Conservation (phyloP, 2,888 invertebrate species). For the Glomeris marginata region DNA sequence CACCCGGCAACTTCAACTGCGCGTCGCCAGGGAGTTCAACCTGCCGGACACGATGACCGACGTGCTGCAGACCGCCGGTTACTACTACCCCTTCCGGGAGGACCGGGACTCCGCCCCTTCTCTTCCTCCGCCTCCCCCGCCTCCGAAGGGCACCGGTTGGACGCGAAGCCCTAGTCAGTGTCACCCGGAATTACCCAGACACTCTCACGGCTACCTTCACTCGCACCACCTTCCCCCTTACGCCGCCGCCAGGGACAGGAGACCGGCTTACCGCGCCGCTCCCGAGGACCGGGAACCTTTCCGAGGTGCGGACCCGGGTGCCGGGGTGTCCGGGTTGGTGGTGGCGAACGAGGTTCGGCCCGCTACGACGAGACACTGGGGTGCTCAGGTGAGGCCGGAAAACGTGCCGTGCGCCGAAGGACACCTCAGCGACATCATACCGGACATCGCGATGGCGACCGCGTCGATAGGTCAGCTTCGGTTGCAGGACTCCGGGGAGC, state of each 20-base stretch:
- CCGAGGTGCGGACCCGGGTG: too few relatives aligned
- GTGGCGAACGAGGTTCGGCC: too few relatives aligned
- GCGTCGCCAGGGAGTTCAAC: conserved; percentile 86
- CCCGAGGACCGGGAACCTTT: conserved; percentile 43
- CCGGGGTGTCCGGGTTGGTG: too few relatives aligned
- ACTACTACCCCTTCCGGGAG: conserved; percentile 13
- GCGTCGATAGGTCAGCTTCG: conserved; percentile 53
- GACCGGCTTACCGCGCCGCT: conserved; percentile 53
- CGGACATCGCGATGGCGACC: conserved; percentile 67
- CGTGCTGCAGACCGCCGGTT: conserved; percentile 40
- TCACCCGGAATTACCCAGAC: too few relatives aligned
- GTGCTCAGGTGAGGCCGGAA: conserved; percentile 27
- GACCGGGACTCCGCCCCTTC: not conserved
- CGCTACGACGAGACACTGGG: conserved; percentile 17
- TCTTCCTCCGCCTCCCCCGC: too few relatives aligned
- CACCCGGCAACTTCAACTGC: conserved; percentile 58
- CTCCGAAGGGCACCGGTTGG: too few relatives aligned
- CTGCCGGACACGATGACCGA: conserved; percentile 77
- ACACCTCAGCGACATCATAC: conserved; percentile 66
- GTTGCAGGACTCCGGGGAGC: conserved; percentile 40
- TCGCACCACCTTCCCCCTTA: not conserved
- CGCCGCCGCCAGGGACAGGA: conserved; percentile 42
- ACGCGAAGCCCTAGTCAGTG: too few relatives aligned
- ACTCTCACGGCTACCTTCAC: not conserved
- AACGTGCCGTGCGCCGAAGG: conserved; percentile 46